These are phyloP conservation scores for Bungarus multicinctus DNA, from an alignment of 2,113 vertebrate species.

Conservation along the genomic window DNA sequence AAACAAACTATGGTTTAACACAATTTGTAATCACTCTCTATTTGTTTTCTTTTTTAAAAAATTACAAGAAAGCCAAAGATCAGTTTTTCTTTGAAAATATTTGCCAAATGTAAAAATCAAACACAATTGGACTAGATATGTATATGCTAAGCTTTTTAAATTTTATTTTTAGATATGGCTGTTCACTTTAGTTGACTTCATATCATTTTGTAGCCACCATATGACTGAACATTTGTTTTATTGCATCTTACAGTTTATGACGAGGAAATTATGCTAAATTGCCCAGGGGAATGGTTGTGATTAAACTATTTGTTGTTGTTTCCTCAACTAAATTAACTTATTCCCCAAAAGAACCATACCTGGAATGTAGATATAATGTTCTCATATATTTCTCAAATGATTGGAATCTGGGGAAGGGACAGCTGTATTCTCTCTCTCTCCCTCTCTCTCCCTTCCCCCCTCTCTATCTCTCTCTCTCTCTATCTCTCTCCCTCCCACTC, in stretches of 20 bases:
- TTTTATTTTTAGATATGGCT: constrained; percentile 18
- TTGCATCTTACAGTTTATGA: constrained; percentile 66
- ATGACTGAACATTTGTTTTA: constrained; percentile 67
- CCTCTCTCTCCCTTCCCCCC: accelerated
- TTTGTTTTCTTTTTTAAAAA: neutral
- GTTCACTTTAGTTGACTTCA: constrained; percentile 44
- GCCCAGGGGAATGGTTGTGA: constrained; percentile 73
- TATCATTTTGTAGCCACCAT: constrained; percentile 54
- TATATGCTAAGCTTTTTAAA: constrained; percentile 17
- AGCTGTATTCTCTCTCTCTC: neutral
- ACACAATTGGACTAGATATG: constrained; percentile 34
- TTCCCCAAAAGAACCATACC: constrained; percentile 2
- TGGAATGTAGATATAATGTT: constrained; percentile 47
- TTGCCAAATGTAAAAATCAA: constrained; percentile 16
- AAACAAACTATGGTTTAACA: neutral
- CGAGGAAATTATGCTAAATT: constrained; percentile 78
- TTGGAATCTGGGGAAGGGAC: neutral
- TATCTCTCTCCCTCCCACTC: accelerated
- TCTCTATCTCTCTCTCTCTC: too few relatives aligned
- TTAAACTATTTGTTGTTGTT: constrained; percentile 78
- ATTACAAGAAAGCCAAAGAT: neutral
- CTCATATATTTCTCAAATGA: constrained; percentile 51
- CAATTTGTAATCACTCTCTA: neutral
- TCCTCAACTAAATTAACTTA: constrained; percentile 72
- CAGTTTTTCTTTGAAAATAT: neutral